Evolutionary conservation across 2,797 vertebrate genomes (phyloP).

Genomic region (Tapirus indicus): DNA sequence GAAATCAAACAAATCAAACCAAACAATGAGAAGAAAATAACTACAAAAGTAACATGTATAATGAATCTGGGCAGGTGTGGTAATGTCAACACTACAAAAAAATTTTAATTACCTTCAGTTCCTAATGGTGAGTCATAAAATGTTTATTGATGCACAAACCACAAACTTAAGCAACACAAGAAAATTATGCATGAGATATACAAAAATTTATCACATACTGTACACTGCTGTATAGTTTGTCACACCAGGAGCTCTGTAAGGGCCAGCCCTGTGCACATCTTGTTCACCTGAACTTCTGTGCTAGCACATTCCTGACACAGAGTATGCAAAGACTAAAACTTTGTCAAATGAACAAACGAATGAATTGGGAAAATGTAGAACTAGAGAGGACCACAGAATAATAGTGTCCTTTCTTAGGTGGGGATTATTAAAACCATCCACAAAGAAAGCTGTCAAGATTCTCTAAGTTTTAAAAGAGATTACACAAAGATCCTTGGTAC

Average conservation of each 20-base stretch:
- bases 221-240: neutral
- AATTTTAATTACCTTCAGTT: neutral
- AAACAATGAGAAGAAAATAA: neutral
- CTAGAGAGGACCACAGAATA: neutral
- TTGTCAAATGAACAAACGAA: neutral
- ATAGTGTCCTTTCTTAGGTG: neutral
- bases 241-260: neutral
- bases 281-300: neutral
- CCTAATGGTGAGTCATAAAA: neutral
- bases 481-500: neutral
- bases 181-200: neutral
- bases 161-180: neutral
- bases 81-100: neutral
- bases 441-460: neutral
- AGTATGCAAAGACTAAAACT: neutral
- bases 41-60: neutral
- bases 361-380: neutral
- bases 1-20: neutral
- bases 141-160: neutral
- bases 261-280: neutral
- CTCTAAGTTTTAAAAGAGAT: neutral
- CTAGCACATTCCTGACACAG: neutral
- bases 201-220: neutral
- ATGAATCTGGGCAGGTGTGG: neutral
- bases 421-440: neutral